Evolutionary conservation across 2,797 vertebrate genomes (phyloP).

Genomic region (Loris lydekkerianus): DNA sequence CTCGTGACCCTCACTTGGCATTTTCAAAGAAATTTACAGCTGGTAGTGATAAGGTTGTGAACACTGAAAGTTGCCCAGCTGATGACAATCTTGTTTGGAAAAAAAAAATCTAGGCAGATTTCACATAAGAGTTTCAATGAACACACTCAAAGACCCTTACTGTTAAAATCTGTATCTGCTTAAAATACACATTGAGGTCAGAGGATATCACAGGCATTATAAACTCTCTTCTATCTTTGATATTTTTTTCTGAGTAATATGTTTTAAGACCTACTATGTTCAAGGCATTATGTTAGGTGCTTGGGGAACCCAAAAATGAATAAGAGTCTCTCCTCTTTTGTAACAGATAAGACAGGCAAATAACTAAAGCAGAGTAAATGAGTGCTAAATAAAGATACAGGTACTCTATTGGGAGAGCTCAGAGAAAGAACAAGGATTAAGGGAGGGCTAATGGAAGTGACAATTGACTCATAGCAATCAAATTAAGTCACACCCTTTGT

Average conservation of each 20-base stretch:
- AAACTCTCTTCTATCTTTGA: slow-evolving; percentile 43
- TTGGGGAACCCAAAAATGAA: background rate
- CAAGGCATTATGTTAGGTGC: background rate
- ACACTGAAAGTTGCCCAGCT: slow-evolving; percentile 67
- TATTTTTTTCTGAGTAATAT: slow-evolving; percentile 10
- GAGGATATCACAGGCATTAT: background rate
- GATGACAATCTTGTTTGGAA: slow-evolving; percentile 70
- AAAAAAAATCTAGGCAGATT: slow-evolving; percentile 57
- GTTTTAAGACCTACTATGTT: slow-evolving; percentile 5
- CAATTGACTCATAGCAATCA: slow-evolving; percentile 59
- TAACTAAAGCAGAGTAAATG: slow-evolving; percentile 46
- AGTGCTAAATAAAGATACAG: slow-evolving; percentile 40
- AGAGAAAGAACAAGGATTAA: slow-evolving; percentile 39
- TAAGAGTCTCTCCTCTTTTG: background rate
- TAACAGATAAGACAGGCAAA: slow-evolving; percentile 33
- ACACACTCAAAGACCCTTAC: background rate
- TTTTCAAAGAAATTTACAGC: slow-evolving; percentile 80
- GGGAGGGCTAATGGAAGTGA: slow-evolving; percentile 31
- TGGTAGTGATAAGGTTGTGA: slow-evolving; percentile 71
- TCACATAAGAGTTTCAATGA: slow-evolving; percentile 39
- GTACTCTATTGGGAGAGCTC: background rate
- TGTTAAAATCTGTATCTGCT: slow-evolving; percentile 45
- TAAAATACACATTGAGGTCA: slow-evolving; percentile 30
- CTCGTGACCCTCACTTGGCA: slow-evolving; percentile 69
- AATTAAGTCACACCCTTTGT: slow-evolving; percentile 58